Base-by-base conservation (phyloP, 2,888 invertebrate species). In the Epinotia bilunana region DNA sequence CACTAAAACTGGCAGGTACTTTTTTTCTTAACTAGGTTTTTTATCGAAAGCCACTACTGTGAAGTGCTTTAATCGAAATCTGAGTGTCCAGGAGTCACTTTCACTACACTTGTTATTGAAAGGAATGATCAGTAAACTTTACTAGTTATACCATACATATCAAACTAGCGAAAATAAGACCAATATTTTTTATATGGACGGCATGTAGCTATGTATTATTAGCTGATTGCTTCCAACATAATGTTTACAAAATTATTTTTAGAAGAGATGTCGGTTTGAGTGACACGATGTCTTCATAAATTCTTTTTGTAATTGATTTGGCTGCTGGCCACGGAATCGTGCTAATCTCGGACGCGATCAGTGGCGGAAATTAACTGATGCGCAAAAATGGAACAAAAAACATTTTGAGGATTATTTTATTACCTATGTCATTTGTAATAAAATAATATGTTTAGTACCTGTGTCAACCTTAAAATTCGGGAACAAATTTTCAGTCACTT, bases 241-340 rank as follows among this genome's bases (percentile, higher is more conserved):
- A 16, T 65, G 53, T 55, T 65, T 65, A 65, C 43, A 9, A 16
- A 16, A 58, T 60, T 73, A 73, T 73, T 73, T 68, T 73, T 55
- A 55, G 61, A 60, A 53, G 11, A 39, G 13, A 53, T 67, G 70
- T 71, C 70, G 23, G 64, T 65, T 58, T 60, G 70, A 71, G 53
- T 74, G 74, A 74, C 70, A 71, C 39, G 70, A 70, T 71, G 70
- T 74, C 74, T 74, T 46, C 43, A 74, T 74, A 74, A 70, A 61
- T 65, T 65, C 53, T 70, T 74, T 65, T 61, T 65, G 65, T 65
- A 70, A 74, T 71, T 60, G 64, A 71, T 65, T 71, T 74, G 74
- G 74, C 53, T 5, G 60, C 18, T 6, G 74, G 70, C 70, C 74
- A 74, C 64, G 64, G 65, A 64, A 64, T 64, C 57, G 39, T 16